Evolutionary conservation across 2,797 vertebrate genomes (phyloP).

Genomic region (Loriculus beryllinus): DNA sequence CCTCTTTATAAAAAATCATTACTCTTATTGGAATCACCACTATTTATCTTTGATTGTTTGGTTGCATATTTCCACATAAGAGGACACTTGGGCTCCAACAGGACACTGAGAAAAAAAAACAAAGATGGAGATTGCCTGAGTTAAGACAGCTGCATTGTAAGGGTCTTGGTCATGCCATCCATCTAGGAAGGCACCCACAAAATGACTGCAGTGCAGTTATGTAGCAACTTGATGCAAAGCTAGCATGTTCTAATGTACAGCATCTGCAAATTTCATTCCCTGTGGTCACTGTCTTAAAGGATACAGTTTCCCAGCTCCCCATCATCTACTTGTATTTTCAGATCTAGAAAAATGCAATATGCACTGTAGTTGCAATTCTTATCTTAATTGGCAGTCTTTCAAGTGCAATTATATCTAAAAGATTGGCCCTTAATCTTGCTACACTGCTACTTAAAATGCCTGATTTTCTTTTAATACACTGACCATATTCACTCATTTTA

Average conservation of each 20-base stretch:
- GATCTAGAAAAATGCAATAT: constrained; percentile 8
- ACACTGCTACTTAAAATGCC: constrained; percentile 42
- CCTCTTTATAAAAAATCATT: not conserved
- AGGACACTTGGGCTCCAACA: not conserved
- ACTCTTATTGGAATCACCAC: not conserved
- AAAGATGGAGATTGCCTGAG: not conserved
- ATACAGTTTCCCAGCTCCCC: not conserved
- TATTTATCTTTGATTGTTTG: not conserved
- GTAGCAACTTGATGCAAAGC: not conserved
- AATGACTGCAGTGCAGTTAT: not conserved
- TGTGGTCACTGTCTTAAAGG: not conserved
- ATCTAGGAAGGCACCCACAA: not conserved
- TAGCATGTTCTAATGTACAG: not conserved
- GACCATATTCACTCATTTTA: constrained; percentile 59
- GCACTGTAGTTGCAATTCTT: constrained; percentile 14
- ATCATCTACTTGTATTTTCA: constrained; percentile 1
- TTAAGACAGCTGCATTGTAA: not conserved
- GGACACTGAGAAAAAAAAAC: not conserved
- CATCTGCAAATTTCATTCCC: not conserved
- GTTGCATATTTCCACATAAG: not conserved
- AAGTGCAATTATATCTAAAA: constrained; percentile 60
- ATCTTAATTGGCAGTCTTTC: constrained; percentile 65
- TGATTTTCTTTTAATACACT: constrained; percentile 54
- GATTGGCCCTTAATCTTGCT: constrained; percentile 52
- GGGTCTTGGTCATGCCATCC: not conserved